phyloP scores from a whole-genome alignment of 2,113 vertebrate genomes.

The Spea bombifrons region DNA sequence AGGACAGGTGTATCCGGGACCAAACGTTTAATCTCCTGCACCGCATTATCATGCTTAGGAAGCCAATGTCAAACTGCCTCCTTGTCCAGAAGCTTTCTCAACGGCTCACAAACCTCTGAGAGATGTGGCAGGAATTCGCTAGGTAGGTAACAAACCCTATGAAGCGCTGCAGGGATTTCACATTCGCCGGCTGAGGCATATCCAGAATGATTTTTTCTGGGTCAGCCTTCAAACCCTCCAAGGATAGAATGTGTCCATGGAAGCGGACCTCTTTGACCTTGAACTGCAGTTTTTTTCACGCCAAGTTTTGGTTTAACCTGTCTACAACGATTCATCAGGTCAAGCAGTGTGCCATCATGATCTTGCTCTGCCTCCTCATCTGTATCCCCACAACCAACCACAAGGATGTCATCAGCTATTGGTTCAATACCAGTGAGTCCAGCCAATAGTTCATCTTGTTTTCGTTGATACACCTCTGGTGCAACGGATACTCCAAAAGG shows the following conservation, averaged over 20 bases:
- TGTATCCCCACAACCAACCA: too few relatives aligned
- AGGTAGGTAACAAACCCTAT: constrained; percentile 4
- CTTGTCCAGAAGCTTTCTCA: neutral
- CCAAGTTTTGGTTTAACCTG: too few relatives aligned
- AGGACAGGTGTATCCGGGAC: neutral
- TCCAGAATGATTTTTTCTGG: neutral
- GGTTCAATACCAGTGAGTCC: constrained; percentile 13
- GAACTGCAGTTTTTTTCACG: too few relatives aligned
- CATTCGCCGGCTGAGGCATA: neutral
- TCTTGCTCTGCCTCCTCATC: too few relatives aligned
- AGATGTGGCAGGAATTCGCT: too few relatives aligned
- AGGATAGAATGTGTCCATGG: neutral
- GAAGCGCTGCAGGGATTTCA: too few relatives aligned
- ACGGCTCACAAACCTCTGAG: too few relatives aligned
- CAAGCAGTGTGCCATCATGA: too few relatives aligned
- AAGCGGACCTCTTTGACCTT: constrained; percentile 1
- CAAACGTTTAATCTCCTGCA: neutral
- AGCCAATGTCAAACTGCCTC: neutral
- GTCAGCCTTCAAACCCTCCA: neutral
- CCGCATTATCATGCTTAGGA: neutral
- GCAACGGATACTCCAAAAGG: constrained; percentile 46
- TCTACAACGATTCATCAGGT: too few relatives aligned
- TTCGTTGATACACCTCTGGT: constrained; percentile 38
- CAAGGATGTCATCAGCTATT: too few relatives aligned
- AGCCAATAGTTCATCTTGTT: constrained; percentile 43